Evolutionary conservation across 1,140 invertebrate genomes (phyloP), one percentile per base, ranked within the genome.

Genomic region (Nebria ingens): DNA sequence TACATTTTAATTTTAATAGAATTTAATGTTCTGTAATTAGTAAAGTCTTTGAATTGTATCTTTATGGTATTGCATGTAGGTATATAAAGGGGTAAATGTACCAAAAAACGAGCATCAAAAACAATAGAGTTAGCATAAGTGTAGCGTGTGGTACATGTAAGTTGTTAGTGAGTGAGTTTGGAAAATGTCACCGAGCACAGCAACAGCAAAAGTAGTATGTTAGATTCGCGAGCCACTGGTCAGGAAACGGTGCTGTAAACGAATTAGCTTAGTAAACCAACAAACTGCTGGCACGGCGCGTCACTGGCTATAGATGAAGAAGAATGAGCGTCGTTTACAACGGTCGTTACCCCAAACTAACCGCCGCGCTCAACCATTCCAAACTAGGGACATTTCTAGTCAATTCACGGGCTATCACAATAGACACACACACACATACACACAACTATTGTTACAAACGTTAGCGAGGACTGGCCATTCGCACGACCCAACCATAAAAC

Each of bases 241-340:
- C 40, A 45, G 40, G 40, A 6, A 45, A 45, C 40, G 40, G 40
- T 6, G 6, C 17, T 17, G 40, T 17, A 17, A 17, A 45, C 40
- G 40, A 45, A 45, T 45, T 45, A 45, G 17, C 9, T 45, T 45
- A 17, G 40, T 17, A 45, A 45, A 6, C 6, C 40, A 11, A 45
- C 40, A 6, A 17, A 4, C 6, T 4, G 6, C 3, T 11, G 9
- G 40, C 3, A 11, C 4, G 25, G 13, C 25, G 15, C 40, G 3
- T 4, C 17, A 45, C 9, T 45, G 40, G 40, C 25, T 45, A 45
- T 45, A 12, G 40, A 45, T 45, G 40, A 45, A 45, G 40, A 45
- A 45, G 40, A 45, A 45, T 45, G 40, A 45, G 6, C 40, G 40
- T 45, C 40, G 40, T 45, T 45, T 45, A 45, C 40, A 45, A 45